Evolutionary conservation across 2,888 invertebrate species (phyloP).

Genomic region (Oscheius sp.): DNA sequence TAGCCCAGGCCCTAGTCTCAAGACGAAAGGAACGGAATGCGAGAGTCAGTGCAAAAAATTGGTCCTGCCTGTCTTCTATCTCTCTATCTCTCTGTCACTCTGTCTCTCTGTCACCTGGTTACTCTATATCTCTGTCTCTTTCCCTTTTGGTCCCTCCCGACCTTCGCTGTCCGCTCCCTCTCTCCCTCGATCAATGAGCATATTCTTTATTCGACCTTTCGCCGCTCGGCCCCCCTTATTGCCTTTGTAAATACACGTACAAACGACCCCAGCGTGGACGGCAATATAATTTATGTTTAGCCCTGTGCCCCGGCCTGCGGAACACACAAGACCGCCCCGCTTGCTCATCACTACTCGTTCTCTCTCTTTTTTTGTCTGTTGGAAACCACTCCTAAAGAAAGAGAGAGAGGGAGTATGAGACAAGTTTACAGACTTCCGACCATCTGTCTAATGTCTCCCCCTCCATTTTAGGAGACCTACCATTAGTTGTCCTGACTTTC

Average conservation of each 20-base stretch:
- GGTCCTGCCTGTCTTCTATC: no score
- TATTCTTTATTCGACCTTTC: constrained; percentile 35
- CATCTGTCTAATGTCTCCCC: not conserved
- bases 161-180: no score
- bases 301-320: not conserved
- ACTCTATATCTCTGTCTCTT: no score
- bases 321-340: not conserved
- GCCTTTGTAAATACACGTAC: constrained; percentile 34
- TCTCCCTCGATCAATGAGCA: not conserved
- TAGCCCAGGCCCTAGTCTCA: no score
- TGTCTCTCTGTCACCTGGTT: no score
- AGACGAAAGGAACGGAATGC: no score
- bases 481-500: constrained; percentile 1
- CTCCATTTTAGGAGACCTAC: not conserved
- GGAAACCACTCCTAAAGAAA: not conserved
- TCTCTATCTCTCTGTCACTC: no score
- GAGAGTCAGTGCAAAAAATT: no score
- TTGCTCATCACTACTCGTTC: not conserved
- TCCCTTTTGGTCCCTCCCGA: no score
- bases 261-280: constrained; percentile 7
- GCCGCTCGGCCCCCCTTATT: constrained; percentile 11
- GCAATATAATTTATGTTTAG: constrained; percentile 36
- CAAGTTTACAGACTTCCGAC: constrained; percentile 5
- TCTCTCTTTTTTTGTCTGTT: not conserved
- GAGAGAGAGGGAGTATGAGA: not conserved